Evolutionary conservation across 2,888 invertebrate species (phyloP), one percentile per base, ranked within the genome.

Genomic region (Allophyes oxyacanthae): DNA sequence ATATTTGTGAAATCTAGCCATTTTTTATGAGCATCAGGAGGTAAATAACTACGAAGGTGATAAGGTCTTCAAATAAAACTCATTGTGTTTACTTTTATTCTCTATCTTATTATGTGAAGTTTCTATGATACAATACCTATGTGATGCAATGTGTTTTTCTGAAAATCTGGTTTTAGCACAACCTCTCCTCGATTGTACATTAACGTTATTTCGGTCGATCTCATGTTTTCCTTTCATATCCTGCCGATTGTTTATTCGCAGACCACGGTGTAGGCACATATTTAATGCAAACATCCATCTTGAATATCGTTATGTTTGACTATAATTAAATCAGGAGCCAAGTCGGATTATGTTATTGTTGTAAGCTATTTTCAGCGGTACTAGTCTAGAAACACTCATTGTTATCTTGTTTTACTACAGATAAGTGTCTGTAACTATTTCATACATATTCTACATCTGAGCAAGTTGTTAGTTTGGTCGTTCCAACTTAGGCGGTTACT

Each of bases 181-280:
- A 15, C 37, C 50, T 33, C 32, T 43, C 57, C 36, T 56, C 43
- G 45, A 56, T 58, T 46, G 42, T 42, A 37, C 54, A 55, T 42
- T 53, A 46, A 55, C 45, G 48, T 58, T 64, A 68, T 66, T 70
- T 62, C 42, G 37, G 61, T 61, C 48, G 43, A 65, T 72, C 72
- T 66, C 58, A 44, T 78, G 71, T 79, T 76, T 68, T 59, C 64
- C 68, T 50, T 64, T 55, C 62, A 68, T 75, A 77, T 77, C 77
- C 76, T 77, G 70, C 26, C 46, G 32, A 68, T 70, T 72, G 72
- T 75, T 79, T 78, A 72, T 59, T 41, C 26, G n/a, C 43, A 5
- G 44, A 61, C 49, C 53, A 43, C 62, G 72, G 30, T 53, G 54
- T 65, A 64, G 64, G 68, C 72, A 64, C 59, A 68, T 54, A 66